Percentiles rank a stretch among this genome's conserved stretches.
Conservation (phyloP, 2,888 invertebrate genomes). For the Pyrrhosoma nymphula region DNA sequence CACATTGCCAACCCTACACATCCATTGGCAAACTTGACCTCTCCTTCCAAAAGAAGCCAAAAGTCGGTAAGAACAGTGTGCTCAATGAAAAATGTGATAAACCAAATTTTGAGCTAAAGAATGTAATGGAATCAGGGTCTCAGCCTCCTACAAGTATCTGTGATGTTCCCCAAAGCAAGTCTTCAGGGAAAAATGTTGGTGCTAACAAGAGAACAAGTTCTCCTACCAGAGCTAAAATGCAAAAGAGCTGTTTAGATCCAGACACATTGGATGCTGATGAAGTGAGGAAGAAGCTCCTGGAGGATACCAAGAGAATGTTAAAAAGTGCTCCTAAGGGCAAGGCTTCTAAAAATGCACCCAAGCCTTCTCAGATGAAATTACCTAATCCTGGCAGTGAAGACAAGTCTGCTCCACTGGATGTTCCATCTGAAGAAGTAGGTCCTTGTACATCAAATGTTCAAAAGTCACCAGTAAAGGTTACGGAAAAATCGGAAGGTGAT, state of each 20-base stretch:
- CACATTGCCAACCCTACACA: neutral
- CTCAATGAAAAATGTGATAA: neutral
- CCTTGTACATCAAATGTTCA: neutral
- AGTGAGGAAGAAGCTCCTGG: neutral
- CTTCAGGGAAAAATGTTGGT: neutral
- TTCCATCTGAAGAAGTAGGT: neutral
- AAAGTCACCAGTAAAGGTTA: neutral
- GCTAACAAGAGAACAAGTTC: neutral
- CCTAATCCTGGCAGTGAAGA: neutral
- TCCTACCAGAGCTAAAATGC: neutral
- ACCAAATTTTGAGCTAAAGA: neutral
- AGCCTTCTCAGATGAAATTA: neutral
- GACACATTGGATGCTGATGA: neutral
- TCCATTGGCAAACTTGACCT: neutral
- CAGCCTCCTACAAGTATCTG: neutral
- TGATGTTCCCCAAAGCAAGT: neutral
- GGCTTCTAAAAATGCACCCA: neutral
- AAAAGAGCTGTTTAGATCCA: neutral
- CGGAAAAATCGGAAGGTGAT: neutral
- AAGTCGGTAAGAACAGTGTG: neutral
- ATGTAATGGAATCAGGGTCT: neutral
- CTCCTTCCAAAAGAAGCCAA: neutral
- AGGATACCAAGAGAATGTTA: neutral
- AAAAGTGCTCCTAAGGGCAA: neutral
- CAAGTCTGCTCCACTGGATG: neutral